A percentile compares a stretch with the other conserved stretches of the same genome.
Evolutionary conservation across 2,113 vertebrate genomes (phyloP).

Genomic region (Daphoenositta chrysoptera): DNA sequence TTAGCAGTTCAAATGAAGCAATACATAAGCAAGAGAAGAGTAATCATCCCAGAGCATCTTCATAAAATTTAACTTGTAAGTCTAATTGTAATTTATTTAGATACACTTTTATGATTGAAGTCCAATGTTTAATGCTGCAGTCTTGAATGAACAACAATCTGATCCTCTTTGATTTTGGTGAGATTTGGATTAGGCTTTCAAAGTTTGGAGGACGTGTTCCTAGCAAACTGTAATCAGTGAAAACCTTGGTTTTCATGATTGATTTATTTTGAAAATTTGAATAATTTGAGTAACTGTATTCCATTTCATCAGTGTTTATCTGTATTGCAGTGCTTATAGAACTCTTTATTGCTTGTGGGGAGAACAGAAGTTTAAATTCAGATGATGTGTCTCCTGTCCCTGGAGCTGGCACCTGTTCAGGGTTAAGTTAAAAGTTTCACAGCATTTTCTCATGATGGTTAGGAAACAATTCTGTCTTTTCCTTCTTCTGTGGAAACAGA

Average conservation of each 20-base stretch:
- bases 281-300: background rate
- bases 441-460: background rate
- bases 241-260: background rate
- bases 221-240: background rate
- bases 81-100: background rate
- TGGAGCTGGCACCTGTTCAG: background rate
- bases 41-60: background rate
- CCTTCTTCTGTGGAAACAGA: background rate
- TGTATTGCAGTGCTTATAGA: background rate
- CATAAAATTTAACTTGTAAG: background rate
- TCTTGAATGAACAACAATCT: background rate
- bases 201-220: background rate
- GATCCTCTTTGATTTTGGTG: background rate
- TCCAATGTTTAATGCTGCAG: background rate
- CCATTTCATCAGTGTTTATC: background rate
- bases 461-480: background rate
- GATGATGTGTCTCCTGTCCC: background rate
- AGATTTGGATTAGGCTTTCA: background rate
- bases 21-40: background rate
- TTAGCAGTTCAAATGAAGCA: background rate
- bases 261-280: background rate
- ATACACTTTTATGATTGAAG: background rate
- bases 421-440: background rate
- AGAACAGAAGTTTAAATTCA: background rate
- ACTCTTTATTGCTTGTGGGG: background rate